Evolutionary conservation across 1,140 invertebrate genomes (phyloP).

Genomic region (Oncopodura yosiiana): DNA sequence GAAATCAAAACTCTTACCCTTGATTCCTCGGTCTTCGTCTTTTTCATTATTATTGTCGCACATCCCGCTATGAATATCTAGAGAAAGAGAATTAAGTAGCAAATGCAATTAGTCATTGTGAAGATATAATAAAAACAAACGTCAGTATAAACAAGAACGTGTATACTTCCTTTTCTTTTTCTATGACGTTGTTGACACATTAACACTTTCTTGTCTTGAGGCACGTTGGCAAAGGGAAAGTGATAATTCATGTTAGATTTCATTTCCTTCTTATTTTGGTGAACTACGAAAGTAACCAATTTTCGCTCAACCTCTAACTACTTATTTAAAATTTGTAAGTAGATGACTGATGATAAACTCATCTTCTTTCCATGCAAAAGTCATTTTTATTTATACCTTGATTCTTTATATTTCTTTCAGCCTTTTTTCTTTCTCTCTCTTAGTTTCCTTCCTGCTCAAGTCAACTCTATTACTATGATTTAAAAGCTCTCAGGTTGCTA

Average conservation of each 20-base stretch:
- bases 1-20: conserved; percentile 63
- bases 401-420: not conserved
- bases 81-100: conserved; percentile 40
- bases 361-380: no score
- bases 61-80: conserved; percentile 73
- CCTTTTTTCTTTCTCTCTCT: not conserved
- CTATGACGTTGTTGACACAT: not conserved
- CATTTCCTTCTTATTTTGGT: no score
- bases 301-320: not conserved
- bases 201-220: not conserved
- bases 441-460: conserved; percentile 28
- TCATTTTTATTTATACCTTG: not conserved
- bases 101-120: not conserved
- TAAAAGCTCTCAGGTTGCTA: not conserved
- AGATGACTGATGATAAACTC: not conserved
- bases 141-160: not conserved
- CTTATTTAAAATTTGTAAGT: not conserved
- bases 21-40: conserved; percentile 66
- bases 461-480: conserved; percentile 27
- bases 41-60: conserved; percentile 65
- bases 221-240: no score
- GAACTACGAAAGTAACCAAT: conserved; percentile 1
- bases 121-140: not conserved
- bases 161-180: not conserved
- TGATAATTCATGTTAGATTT: no score